Conservation (phyloP, 2,797 vertebrate species). For the Chelmon rostratus region DNA sequence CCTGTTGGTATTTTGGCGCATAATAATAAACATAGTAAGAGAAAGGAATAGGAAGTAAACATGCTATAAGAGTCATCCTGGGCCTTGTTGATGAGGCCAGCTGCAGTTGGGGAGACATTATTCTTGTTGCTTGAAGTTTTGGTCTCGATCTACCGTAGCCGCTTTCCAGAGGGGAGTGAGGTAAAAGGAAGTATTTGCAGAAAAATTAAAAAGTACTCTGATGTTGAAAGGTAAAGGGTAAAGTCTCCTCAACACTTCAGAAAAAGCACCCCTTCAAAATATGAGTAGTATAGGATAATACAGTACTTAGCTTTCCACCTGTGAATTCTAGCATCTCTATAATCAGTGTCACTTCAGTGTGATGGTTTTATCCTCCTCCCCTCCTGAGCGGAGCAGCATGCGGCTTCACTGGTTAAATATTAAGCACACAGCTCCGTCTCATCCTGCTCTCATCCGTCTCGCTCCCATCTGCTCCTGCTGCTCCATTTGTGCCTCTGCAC, state of each 20-base stretch:
- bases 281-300: background rate
- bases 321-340: slow-evolving; percentile 47
- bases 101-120: background rate
- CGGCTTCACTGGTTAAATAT: slow-evolving; percentile 78
- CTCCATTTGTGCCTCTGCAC: slow-evolving; percentile 71
- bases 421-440: slow-evolving; percentile 74
- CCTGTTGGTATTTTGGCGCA: too few relatives aligned
- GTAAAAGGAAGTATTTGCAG: background rate
- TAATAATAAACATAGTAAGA: background rate
- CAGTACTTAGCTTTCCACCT: slow-evolving; percentile 18
- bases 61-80: too few relatives aligned
- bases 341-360: slow-evolving; percentile 54
- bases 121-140: background rate
- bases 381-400: slow-evolving; percentile 51
- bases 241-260: background rate
- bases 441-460: slow-evolving; percentile 64
- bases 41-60: background rate
- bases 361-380: slow-evolving; percentile 40
- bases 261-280: background rate
- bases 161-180: background rate
- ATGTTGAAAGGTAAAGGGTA: background rate
- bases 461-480: slow-evolving; percentile 76
- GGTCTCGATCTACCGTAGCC: background rate
- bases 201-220: background rate
- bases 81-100: background rate